Percentiles rank a stretch among this genome's conserved stretches.
Evolutionary conservation across 2,797 vertebrate species (phyloP).

Genomic region (Hozukius guyotensis): DNA sequence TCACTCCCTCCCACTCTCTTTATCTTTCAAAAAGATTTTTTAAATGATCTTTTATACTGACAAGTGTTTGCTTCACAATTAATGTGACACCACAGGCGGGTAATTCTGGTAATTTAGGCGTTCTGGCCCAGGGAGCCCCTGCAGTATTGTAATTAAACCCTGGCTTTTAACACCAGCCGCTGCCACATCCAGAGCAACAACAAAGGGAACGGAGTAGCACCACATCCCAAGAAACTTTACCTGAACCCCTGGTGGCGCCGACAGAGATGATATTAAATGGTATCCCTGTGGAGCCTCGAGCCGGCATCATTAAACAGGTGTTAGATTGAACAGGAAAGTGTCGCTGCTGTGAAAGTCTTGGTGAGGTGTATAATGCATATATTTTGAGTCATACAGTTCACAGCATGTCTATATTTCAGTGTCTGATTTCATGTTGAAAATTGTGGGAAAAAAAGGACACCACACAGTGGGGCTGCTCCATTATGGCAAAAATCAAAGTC

Average conservation of each 20-base stretch:
- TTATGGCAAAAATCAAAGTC: too few relatives aligned
- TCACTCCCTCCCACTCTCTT: neutral
- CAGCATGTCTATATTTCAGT: neutral
- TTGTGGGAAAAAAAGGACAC: neutral
- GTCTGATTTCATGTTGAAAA: neutral
- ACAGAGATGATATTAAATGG: constrained; percentile 3
- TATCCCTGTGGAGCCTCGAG: neutral
- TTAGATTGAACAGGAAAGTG: constrained; percentile 18
- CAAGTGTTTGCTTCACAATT: constrained; percentile 47
- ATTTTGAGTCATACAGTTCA: neutral
- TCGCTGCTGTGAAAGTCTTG: neutral
- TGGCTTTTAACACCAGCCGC: constrained; percentile 2
- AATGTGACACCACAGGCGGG: constrained; percentile 56
- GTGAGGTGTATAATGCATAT: constrained; percentile 4
- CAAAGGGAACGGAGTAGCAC: neutral
- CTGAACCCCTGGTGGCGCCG: neutral
- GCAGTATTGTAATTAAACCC: constrained; percentile 48
- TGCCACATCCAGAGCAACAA: neutral
- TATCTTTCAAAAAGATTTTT: constrained; percentile 43
- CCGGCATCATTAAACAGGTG: constrained; percentile 22
- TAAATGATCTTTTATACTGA: constrained; percentile 46
- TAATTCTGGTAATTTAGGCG: constrained; percentile 45
- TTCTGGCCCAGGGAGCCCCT: constrained; percentile 39
- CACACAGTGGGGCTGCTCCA: neutral
- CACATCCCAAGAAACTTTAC: neutral